These are phyloP conservation scores for Muntiacus reevesi DNA, from an alignment of 2,113 vertebrate genomes.

Conservation along the genomic window DNA sequence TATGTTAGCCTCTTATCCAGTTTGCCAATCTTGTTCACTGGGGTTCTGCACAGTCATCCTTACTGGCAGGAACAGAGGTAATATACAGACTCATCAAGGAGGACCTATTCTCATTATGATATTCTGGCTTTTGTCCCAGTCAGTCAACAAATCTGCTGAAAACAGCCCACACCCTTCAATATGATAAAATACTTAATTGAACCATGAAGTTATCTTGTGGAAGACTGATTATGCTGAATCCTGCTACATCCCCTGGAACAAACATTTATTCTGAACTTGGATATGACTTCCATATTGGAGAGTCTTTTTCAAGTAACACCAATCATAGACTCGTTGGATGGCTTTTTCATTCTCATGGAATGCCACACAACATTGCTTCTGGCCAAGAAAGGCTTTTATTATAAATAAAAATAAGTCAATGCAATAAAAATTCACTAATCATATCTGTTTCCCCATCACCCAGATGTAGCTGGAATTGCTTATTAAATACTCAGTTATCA, in stretches of 20 bases:
- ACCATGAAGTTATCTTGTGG: not conserved
- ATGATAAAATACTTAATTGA: not conserved
- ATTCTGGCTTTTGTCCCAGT: not conserved
- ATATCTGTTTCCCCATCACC: not conserved
- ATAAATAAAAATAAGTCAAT: not conserved
- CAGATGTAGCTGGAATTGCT: not conserved
- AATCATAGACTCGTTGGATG: not conserved
- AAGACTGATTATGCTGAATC: not conserved
- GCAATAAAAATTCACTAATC: not conserved
- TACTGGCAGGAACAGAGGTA: not conserved
- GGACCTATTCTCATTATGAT: not conserved
- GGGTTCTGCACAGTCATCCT: not conserved
- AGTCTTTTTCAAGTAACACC: not conserved
- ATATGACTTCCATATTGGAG: not conserved
- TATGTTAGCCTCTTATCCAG: not conserved
- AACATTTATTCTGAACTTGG: not conserved
- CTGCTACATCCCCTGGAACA: not conserved
- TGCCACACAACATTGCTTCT: not conserved
- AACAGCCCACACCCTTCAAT: not conserved
- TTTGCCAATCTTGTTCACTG: not conserved
- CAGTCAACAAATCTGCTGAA: not conserved
- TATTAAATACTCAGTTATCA: not conserved
- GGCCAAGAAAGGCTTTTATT: not conserved
- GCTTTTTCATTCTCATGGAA: not conserved
- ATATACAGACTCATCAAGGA: not conserved